Evolutionary conservation across 2,113 vertebrate genomes (phyloP).

Genomic region (Motacilla tschutschensis): DNA sequence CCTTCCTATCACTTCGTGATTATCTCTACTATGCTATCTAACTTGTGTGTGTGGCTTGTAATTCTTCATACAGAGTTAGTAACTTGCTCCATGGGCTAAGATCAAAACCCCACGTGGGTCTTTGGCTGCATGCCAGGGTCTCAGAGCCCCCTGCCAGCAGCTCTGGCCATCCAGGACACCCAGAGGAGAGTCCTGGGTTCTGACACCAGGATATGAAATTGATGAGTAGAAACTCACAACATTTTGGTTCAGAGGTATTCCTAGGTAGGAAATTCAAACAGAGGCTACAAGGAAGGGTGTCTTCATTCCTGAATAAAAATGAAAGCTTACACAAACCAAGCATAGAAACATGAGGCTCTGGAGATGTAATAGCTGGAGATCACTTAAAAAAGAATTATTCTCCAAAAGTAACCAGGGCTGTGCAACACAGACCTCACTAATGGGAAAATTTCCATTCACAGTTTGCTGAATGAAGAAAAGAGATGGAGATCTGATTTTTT

Average conservation of each 20-base stretch:
- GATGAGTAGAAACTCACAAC: fast-evolving
- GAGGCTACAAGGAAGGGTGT: background rate
- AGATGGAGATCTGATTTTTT: background rate
- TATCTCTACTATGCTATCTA: too few species aligned
- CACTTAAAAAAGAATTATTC: background rate
- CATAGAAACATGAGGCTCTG: background rate
- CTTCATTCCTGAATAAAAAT: background rate
- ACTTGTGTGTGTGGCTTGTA: too few species aligned
- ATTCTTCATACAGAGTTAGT: too few species aligned
- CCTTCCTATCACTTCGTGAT: too few species aligned
- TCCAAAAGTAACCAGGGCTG: background rate
- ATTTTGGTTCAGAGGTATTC: background rate
- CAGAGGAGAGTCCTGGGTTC: too few species aligned
- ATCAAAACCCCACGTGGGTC: too few species aligned
- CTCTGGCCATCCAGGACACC: too few species aligned
- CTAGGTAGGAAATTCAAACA: background rate
- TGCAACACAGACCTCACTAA: fast-evolving
- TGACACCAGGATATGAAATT: background rate
- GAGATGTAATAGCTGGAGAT: background rate
- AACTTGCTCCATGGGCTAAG: too few species aligned
- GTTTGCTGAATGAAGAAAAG: background rate
- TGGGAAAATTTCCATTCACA: background rate
- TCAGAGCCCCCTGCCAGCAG: too few species aligned
- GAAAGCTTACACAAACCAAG: background rate
- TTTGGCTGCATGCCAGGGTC: too few species aligned